Conservation (phyloP, 2,797 vertebrate species). For the Sebastes glaucus region DNA sequence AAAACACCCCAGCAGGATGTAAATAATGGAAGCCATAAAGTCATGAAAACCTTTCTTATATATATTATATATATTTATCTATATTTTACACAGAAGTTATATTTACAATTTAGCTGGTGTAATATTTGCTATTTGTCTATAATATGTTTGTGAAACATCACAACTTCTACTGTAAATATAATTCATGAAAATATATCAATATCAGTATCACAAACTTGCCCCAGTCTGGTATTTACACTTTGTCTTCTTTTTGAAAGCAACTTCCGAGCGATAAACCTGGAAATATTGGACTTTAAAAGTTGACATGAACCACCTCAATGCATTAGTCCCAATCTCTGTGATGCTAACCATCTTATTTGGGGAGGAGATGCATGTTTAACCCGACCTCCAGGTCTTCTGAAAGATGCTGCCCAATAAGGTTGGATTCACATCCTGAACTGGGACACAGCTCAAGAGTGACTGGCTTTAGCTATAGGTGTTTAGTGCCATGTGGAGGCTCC, state of each 20-base stretch:
- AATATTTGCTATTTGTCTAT: neutral
- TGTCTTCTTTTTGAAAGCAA: neutral
- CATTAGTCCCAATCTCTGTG: neutral
- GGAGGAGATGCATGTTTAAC: neutral
- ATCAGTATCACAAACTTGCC: neutral
- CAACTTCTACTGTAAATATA: no score
- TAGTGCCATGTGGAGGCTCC: conserved; percentile 5
- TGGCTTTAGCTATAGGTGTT: conserved; percentile 46
- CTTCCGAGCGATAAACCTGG: neutral
- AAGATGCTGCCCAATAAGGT: neutral
- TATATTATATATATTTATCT: neutral
- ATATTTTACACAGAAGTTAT: neutral
- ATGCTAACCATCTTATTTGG: neutral
- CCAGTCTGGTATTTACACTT: neutral
- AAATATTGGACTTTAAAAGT: neutral
- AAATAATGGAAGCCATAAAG: conserved; percentile 24
- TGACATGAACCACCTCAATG: neutral
- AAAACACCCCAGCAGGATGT: conserved; percentile 7
- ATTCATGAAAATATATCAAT: no score
- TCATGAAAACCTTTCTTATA: neutral
- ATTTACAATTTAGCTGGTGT: neutral
- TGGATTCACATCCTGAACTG: neutral
- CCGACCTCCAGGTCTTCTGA: conserved; percentile 4
- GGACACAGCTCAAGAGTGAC: conserved; percentile 7
- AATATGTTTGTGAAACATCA: neutral